Evolutionary conservation across 1,140 invertebrate genomes (phyloP), one percentile per base, ranked within the genome.

Genomic region (Coenobita brevimanus): DNA sequence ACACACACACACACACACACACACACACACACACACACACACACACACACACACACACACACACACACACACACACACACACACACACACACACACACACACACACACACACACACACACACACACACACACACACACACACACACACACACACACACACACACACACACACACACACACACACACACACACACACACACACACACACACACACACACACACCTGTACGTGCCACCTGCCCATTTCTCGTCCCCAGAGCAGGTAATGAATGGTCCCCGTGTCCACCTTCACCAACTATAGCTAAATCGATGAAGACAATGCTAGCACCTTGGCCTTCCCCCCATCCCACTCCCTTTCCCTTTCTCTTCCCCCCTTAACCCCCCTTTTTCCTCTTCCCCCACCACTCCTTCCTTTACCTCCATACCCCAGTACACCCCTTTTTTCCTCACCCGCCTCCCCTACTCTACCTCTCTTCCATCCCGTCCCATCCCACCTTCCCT

Each of bases 241-340:
- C 46, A 50, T 50, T 50, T 50, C 46, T 50, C 46, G 6, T 50
- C 46, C 67, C 38, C n/a, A 71, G 27, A 38, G 46, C 41, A 76
- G 73, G 73, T 46, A 76, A 76, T 76, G 41, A 46, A 76, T 38
- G 73, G 73, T 46, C 33, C 24, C 73, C 73, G 15, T 46, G 46
- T 76, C 73, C 73, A 46, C 73, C 73, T 46, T 76, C 33, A 76
- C 73, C 73, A 76, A 38, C 38, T 21, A 33, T 38, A 76, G 41
- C 73, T 76, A 46, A 76, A 76, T 76, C 73, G 73, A 76, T 76
- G 73, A 76, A 76, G 73, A 76, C 73, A 76, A 76, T 76, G 38
- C 33, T 76, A 17, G 21, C 73, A 76, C 73, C 73, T 76, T 24
- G 27, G 43, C 73, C 73, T 24, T 6, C 21, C 62, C 3, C 33